These are phyloP conservation scores for Nomada flava DNA, from an alignment of 2,888 invertebrate species.

Conservation along the genomic window DNA sequence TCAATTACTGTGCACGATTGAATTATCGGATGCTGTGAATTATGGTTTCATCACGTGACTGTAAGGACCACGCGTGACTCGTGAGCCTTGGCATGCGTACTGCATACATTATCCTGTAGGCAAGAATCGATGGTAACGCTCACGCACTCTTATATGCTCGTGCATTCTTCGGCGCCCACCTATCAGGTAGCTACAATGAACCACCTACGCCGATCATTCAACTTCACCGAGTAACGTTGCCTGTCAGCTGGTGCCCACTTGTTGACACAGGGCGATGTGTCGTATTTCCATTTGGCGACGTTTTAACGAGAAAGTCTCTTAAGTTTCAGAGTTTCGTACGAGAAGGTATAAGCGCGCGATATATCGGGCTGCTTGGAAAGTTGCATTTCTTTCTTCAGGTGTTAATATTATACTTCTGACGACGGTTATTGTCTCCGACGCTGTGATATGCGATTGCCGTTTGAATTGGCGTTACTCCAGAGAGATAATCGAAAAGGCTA, in stretches of 20 bases:
- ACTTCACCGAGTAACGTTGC: slow-evolving; percentile 45
- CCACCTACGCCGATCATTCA: slow-evolving; percentile 66
- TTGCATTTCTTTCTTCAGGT: too few species aligned
- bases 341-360: neutral
- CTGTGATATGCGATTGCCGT: too few species aligned
- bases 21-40: slow-evolving; percentile 11
- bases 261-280: slow-evolving; percentile 46
- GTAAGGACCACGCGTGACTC: slow-evolving; percentile 64
- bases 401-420: too few species aligned
- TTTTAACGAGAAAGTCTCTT: slow-evolving; percentile 17
- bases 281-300: slow-evolving; percentile 36
- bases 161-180: slow-evolving; percentile 58
- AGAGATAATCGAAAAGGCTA: too few species aligned
- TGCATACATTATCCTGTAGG: slow-evolving; percentile 57
- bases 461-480: too few species aligned
- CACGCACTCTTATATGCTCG: slow-evolving; percentile 48
- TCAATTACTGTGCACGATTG: neutral
- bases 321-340: neutral
- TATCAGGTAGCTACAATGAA: slow-evolving; percentile 54
- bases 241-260: slow-evolving; percentile 55
- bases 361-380: slow-evolving; percentile 8
- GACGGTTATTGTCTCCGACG: too few species aligned
- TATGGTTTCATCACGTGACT: slow-evolving; percentile 60
- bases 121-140: slow-evolving; percentile 61
- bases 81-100: slow-evolving; percentile 77